These are phyloP conservation scores for Odontothrips loti DNA, from an alignment of 2,888 invertebrate species.

Conservation along the genomic window DNA sequence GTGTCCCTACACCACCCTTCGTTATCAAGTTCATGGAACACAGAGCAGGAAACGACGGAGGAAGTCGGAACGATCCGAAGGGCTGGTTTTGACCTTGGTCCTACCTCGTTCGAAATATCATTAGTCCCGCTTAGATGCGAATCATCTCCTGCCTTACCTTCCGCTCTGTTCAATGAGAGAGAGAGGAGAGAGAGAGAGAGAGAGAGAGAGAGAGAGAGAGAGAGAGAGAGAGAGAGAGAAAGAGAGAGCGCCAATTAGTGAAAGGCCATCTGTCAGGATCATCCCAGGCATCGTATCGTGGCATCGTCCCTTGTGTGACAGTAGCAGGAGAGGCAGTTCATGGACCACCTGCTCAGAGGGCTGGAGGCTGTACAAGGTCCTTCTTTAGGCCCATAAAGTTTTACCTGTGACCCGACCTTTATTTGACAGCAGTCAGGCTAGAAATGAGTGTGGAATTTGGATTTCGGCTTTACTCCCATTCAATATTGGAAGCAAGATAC, in stretches of 20 bases:
- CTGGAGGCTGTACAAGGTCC: no score
- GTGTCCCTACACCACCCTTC: not conserved
- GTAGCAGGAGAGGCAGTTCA: no score
- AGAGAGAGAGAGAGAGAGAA: no score
- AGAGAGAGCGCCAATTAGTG: not conserved
- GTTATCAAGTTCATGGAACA: not conserved
- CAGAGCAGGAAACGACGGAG: not conserved
- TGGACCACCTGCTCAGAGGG: no score
- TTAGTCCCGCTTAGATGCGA: not conserved
- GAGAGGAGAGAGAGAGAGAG: not conserved
- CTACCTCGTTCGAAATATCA: not conserved
- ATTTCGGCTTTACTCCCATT: no score
- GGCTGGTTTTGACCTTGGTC: not conserved
- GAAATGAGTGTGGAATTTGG: no score
- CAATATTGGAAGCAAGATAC: no score
- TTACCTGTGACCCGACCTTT: no score
- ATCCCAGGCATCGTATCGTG: not conserved
- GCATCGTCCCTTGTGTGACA: no score
- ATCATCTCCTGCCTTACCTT: not conserved
- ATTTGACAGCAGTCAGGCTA: no score
- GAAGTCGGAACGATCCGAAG: not conserved
- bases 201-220: no score
- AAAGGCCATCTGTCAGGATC: not conserved
- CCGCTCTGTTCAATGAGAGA: not conserved
- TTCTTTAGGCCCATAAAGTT: no score